Evolutionary conservation across 2,113 vertebrate genomes (phyloP).

Genomic region (Rana temporaria): DNA sequence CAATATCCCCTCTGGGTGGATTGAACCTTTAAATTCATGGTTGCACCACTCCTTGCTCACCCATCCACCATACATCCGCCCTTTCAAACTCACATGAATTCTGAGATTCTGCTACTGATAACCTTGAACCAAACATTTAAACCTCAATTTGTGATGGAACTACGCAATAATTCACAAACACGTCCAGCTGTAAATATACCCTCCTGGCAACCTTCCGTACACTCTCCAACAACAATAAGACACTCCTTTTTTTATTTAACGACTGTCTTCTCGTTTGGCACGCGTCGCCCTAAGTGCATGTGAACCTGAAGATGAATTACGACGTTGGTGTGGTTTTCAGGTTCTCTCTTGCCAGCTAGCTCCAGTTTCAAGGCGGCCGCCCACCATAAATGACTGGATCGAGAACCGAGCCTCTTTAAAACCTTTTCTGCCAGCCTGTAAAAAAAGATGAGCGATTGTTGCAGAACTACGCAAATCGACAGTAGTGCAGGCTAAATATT

Average conservation of each 20-base stretch:
- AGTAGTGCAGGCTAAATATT: neutral
- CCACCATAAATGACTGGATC: conserved; percentile 6
- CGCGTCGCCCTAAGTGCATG: neutral
- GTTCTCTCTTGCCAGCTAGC: neutral
- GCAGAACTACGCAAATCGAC: neutral
- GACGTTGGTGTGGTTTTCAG: neutral
- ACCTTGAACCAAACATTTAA: no score
- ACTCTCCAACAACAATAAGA: no score
- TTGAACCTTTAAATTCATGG: no score
- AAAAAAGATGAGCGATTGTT: neutral
- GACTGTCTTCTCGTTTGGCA: neutral
- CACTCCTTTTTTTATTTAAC: neutral
- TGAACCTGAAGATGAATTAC: conserved; percentile 5
- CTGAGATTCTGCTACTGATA: no score
- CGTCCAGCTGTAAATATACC: no score
- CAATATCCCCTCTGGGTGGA: no score
- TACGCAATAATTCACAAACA: no score
- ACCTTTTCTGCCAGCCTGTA: neutral
- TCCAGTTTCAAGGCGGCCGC: conserved; percentile 10
- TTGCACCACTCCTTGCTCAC: no score
- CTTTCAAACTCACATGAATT: no score
- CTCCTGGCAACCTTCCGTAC: no score
- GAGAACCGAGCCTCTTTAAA: neutral
- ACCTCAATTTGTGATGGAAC: no score
- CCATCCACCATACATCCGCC: no score